phyloP scores from a whole-genome alignment of 2,113 vertebrate genomes.

The Peucedramus taeniatus region DNA sequence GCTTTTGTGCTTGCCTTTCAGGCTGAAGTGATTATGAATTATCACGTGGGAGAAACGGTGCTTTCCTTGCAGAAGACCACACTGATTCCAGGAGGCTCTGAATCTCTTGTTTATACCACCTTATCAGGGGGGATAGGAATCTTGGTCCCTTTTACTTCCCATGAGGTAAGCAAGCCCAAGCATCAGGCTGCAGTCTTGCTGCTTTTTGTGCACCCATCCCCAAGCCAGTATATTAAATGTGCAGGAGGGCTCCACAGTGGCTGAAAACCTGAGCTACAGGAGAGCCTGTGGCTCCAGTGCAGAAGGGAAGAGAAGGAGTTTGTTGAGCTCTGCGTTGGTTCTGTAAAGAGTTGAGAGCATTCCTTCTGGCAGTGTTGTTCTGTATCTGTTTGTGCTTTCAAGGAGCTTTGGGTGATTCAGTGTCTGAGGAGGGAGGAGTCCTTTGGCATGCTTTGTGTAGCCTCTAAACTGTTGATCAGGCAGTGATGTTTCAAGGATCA shows the following conservation, averaged over 20 bases:
- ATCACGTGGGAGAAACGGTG: slow-evolving; percentile 93
- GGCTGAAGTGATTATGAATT: slow-evolving; percentile 97
- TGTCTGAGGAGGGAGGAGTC: background rate
- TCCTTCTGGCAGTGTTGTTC: background rate
- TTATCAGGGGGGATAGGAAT: slow-evolving; percentile 96
- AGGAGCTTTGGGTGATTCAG: background rate
- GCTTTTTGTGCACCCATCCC: background rate
- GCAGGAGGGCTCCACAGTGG: background rate
- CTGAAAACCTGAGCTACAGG: background rate
- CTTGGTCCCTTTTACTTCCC: slow-evolving; percentile 95
- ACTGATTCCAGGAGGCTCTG: slow-evolving; percentile 92
- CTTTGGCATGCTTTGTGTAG: background rate
- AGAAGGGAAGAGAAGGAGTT: background rate
- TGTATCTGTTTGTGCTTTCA: background rate
- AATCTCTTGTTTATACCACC: slow-evolving; percentile 96
- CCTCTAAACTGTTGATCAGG: background rate
- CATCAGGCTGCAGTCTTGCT: too few species aligned
- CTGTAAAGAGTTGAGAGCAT: background rate
- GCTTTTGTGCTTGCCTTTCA: slow-evolving; percentile 53
- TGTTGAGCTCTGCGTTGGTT: background rate
- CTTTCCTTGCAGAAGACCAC: slow-evolving; percentile 97
- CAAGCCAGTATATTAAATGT: background rate
- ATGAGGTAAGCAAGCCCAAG: slow-evolving; percentile 78
- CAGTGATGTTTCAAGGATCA: background rate
- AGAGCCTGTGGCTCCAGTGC: background rate